Conservation (phyloP, 2,888 invertebrate species). For the Syrista parreyssii region DNA sequence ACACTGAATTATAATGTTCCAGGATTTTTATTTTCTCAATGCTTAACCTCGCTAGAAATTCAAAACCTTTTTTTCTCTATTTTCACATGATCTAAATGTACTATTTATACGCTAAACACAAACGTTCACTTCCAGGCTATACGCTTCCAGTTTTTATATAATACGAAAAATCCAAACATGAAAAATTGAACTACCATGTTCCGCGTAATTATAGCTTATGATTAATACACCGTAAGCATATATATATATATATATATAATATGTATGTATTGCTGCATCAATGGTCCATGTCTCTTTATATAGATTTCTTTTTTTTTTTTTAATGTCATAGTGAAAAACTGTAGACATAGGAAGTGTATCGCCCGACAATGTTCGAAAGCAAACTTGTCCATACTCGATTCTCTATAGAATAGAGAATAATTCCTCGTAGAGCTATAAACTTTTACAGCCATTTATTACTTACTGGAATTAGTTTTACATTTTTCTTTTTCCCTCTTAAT, state of each 20-base stretch:
- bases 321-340: slow-evolving; percentile 10
- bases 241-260: slow-evolving; percentile 8
- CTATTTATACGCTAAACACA: slow-evolving; percentile 1
- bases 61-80: neutral
- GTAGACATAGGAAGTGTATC: slow-evolving; percentile 14
- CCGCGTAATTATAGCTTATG: neutral
- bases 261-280: slow-evolving; percentile 17
- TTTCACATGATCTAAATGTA: neutral
- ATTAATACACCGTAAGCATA: slow-evolving; percentile 11
- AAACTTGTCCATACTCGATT: slow-evolving; percentile 1
- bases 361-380: slow-evolving; percentile 10
- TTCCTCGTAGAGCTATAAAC: neutral
- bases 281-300: slow-evolving; percentile 18
- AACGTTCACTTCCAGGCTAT: slow-evolving; percentile 6
- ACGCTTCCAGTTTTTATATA: slow-evolving; percentile 5
- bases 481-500: neutral
- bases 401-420: neutral
- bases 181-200: slow-evolving; percentile 5
- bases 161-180: slow-evolving; percentile 9
- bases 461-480: slow-evolving; percentile 1
- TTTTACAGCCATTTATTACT: slow-evolving; percentile 9
- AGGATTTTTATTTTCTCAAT: neutral
- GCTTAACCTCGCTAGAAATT: neutral
- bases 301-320: slow-evolving; percentile 3
- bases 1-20: slow-evolving; percentile 7